Evolutionary conservation across 2,888 invertebrate species (phyloP), one percentile per base, ranked within the genome.

Genomic region (Eristalinus aeneus): DNA sequence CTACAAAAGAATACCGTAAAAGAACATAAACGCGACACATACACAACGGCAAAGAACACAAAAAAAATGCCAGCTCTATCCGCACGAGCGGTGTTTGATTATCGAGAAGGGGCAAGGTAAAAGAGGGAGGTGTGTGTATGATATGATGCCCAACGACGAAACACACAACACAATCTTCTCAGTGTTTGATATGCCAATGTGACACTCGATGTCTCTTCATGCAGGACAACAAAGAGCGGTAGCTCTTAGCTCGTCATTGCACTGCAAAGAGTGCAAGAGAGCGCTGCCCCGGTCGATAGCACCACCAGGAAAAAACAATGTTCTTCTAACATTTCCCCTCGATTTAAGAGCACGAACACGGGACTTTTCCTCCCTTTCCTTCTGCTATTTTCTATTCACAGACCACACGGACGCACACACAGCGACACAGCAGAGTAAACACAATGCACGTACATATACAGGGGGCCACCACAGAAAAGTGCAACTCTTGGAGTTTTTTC

Each of bases 1-100:
- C 46, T 46, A 46, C 82, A 86, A 86, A 78, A 74, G 82, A 86
- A 78, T 74, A 86, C 85, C 85, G 85, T 86, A 86, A 81, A 74
- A 76, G 81, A 85, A 72, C 54, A 68, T 46, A 74, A 74, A 78
- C 67, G 54, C 64, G 63, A 58, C 53, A 63, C 60, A 61, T 32
- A 54, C 56, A 56, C 56, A 23, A 12, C 22, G 11, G n/a, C 20
- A 11, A 36, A 23, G 9, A 56, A 32, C 32, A 63, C 27, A 56
- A 22, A 54, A 10, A n/a, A 36, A 61, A 32, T 64, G 61, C 61
- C 9, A 32, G 61, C 36, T 60, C 27, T 16, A 71, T 23, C n/a
- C 10, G 22, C 46, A 46, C 46, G 56, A 56, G 22, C 23, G 56
- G 11, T 56, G 23, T 56, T 56, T 56, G 56, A 22, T 56, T 56